Conservation (phyloP, 2,888 invertebrate genomes). For the Euplexia lucipara region DNA sequence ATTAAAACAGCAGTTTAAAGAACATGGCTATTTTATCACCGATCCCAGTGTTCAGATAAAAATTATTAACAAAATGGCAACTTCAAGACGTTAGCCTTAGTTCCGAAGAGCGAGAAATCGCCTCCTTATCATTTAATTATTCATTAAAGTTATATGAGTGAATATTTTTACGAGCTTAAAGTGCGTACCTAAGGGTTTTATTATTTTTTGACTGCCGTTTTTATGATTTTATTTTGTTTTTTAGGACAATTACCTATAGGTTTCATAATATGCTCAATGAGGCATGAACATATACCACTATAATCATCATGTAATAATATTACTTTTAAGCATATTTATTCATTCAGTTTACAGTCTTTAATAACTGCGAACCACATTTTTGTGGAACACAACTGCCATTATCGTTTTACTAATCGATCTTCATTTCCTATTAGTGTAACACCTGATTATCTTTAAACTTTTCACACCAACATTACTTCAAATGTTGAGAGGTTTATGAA, state of each 20-base stretch:
- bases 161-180: conserved; percentile 42
- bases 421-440: conserved; percentile 60
- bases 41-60: conserved; percentile 47
- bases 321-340: not conserved
- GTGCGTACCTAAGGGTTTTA: conserved; percentile 39
- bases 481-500: conserved; percentile 35
- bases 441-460: conserved; percentile 57
- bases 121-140: conserved; percentile 51
- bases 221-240: conserved; percentile 47
- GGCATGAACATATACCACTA: conserved; percentile 11
- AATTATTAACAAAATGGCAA: conserved; percentile 49
- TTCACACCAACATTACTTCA: conserved; percentile 51
- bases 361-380: conserved; percentile 24
- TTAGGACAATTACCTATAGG: not conserved
- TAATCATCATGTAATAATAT: conserved; percentile 4
- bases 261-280: not conserved
- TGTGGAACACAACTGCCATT: conserved; percentile 29
- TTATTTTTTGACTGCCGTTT: conserved; percentile 23
- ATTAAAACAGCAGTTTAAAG: conserved; percentile 44
- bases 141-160: conserved; percentile 38
- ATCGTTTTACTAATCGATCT: conserved; percentile 23
- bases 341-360: no score
- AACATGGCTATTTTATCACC: conserved; percentile 48
- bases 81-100: conserved; percentile 40
- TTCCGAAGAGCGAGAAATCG: conserved; percentile 37